Evolutionary conservation across 1,140 invertebrate species (phyloP), one percentile per base, ranked within the genome.

Genomic region (Lysiphlebus fabarum): DNA sequence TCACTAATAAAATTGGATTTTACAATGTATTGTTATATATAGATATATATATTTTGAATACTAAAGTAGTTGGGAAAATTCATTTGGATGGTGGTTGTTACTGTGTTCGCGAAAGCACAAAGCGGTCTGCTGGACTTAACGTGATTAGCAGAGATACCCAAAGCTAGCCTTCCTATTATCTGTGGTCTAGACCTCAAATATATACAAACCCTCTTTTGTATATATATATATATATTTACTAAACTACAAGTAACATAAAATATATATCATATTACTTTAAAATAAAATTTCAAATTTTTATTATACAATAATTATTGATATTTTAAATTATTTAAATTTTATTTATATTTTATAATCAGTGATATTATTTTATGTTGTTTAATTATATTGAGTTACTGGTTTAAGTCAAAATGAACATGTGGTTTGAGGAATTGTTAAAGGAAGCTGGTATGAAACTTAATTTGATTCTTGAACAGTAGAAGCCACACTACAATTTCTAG

Each of bases 111-210:
- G 70, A 68, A 64, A 47, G 64, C 69, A 70, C 75, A 74, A 76
- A 75, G 70, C 73, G 73, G 73, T 74, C 71, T 70, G 67, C 70
- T 65, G 71, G 75, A 76, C 75, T 77, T 77, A 76, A 77, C 74
- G 69, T 70, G 74, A 76, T 77, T 77, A 77, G 73, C 75, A 73
- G 71, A 75, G 72, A 77, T 75, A 77, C 68, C 67, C 69, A 51
- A 64, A 67, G 67, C 66, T 61, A 65, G 66, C 58, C 58, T 58
- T 62, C 59, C 63, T 61, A 62, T 65, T 65, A 56, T 61, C 63
- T 56, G 63, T 53, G 60, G 64, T 67, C 63, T 57, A 58, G 63
- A 61, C 59, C 48, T 56, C 56, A 48, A n/a, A 37, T 47, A 42
- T 55, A 58, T 56, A 47, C 56, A 45, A 48, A 54, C 61, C 49